phyloP scores from a whole-genome alignment of 2,888 invertebrate genomes.

The Tubulanus polymorphus region DNA sequence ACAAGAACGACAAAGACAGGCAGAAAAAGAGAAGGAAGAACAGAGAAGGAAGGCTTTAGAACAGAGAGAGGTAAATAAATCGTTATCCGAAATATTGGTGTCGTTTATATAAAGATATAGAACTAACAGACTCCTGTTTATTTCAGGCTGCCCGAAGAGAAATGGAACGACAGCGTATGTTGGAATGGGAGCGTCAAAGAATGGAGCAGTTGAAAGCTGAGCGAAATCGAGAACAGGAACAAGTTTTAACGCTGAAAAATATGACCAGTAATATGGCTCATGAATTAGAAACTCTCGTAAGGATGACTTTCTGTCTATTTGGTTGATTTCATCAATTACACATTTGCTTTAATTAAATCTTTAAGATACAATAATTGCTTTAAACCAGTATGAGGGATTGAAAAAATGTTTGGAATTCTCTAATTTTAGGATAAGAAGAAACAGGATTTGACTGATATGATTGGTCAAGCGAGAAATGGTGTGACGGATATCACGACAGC shows the following conservation, averaged over 20 bases:
- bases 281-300: conserved; percentile 53
- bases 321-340: too few relatives aligned
- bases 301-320: not conserved
- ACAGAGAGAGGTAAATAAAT: conserved; percentile 60
- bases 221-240: conserved; percentile 44
- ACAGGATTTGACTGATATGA: conserved; percentile 74
- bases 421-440: conserved; percentile 64
- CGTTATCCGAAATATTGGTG: too few relatives aligned
- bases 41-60: conserved; percentile 74
- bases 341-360: too few relatives aligned
- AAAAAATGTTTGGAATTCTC: conserved; percentile 10
- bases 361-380: too few relatives aligned
- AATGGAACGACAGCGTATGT: conserved; percentile 88
- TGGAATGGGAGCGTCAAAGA: conserved; percentile 94
- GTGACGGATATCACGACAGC: conserved; percentile 84
- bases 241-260: conserved; percentile 38
- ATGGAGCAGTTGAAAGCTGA: conserved; percentile 77
- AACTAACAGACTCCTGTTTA: too few relatives aligned
- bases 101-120: too few relatives aligned
- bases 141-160: conserved; percentile 62
- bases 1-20: conserved; percentile 65
- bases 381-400: not conserved
- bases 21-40: conserved; percentile 61
- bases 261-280: conserved; percentile 41
- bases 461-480: conserved; percentile 75